These are phyloP conservation scores for Merluccius polli DNA, from an alignment of 2,797 vertebrate species.

Conservation along the genomic window DNA sequence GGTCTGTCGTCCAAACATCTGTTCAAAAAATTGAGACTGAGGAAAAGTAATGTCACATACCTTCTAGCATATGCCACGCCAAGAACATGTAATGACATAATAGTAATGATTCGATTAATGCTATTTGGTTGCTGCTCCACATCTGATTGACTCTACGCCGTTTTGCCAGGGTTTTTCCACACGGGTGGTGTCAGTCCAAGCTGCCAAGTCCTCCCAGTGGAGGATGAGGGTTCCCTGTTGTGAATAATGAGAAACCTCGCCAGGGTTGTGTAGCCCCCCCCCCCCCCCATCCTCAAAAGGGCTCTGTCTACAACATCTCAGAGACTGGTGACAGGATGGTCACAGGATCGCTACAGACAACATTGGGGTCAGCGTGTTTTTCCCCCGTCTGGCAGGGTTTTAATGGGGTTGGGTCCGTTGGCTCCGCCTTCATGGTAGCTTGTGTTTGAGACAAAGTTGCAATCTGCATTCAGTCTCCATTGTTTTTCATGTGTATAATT, in stretches of 20 bases:
- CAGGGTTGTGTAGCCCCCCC: no score
- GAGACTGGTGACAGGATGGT: background rate
- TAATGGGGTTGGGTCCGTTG: background rate
- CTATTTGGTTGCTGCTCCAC: background rate
- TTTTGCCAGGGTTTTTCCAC: no score
- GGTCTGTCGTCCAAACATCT: background rate
- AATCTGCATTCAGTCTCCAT: background rate
- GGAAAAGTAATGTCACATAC: background rate
- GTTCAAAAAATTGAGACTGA: background rate
- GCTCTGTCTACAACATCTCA: background rate
- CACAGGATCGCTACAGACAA: background rate
- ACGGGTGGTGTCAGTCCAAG: conserved; percentile 14
- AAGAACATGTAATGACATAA: background rate
- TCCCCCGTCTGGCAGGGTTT: background rate
- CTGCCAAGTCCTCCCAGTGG: conserved; percentile 4
- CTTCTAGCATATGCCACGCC: background rate
- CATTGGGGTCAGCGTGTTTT: background rate
- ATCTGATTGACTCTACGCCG: background rate
- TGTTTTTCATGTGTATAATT: background rate
- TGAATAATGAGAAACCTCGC: conserved; percentile 17
- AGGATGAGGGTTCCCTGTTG: conserved; percentile 5
- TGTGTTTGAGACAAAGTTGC: background rate
- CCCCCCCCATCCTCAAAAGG: background rate
- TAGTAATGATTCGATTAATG: background rate
- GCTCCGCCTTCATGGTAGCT: background rate